phyloP scores from a whole-genome alignment of 2,113 vertebrate species.

The Chaenogobius annularis region DNA sequence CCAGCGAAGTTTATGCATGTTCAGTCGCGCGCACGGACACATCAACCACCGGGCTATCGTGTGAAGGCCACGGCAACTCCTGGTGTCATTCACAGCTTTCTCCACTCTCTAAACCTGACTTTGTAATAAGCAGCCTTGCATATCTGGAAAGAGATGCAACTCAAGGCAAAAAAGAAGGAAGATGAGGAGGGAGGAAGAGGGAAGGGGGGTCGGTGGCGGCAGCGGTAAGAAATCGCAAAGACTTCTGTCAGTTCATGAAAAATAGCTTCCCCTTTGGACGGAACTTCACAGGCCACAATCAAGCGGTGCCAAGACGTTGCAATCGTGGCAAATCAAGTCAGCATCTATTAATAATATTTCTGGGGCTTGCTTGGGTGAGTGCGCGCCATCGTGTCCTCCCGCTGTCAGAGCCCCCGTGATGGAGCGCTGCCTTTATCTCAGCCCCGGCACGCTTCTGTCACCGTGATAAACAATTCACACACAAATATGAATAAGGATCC shows the following conservation, averaged over 20 bases:
- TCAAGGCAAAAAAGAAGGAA: slow-evolving; percentile 17
- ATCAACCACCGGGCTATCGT: slow-evolving; percentile 66
- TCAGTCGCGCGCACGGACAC: background rate
- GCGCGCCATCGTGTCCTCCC: slow-evolving; percentile 91
- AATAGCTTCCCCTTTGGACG: slow-evolving; percentile 99
- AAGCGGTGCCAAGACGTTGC: slow-evolving; percentile 84
- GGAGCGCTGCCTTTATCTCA: slow-evolving; percentile 99
- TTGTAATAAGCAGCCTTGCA: slow-evolving; percentile 97
- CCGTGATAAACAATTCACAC: slow-evolving; percentile 99
- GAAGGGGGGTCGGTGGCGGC: background rate
- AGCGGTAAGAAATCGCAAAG: slow-evolving; percentile 68
- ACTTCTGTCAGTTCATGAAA: slow-evolving; percentile 99
- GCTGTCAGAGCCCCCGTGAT: slow-evolving; percentile 97
- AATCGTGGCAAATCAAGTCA: slow-evolving; percentile 98
- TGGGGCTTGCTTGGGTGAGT: slow-evolving; percentile 91
- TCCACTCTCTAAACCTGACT: slow-evolving; percentile 78
- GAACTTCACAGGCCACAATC: slow-evolving; percentile 99
- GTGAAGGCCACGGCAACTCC: slow-evolving; percentile 43
- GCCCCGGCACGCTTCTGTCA: slow-evolving; percentile 99
- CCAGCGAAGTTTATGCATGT: slow-evolving; percentile 49
- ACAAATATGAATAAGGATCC: slow-evolving; percentile 99
- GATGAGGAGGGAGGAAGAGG: background rate
- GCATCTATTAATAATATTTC: slow-evolving; percentile 99
- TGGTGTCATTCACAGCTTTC: background rate
- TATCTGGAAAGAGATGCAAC: slow-evolving; percentile 96